Base-by-base conservation (phyloP, 2,888 invertebrate genomes). In the Fabriciana adippe region DNA sequence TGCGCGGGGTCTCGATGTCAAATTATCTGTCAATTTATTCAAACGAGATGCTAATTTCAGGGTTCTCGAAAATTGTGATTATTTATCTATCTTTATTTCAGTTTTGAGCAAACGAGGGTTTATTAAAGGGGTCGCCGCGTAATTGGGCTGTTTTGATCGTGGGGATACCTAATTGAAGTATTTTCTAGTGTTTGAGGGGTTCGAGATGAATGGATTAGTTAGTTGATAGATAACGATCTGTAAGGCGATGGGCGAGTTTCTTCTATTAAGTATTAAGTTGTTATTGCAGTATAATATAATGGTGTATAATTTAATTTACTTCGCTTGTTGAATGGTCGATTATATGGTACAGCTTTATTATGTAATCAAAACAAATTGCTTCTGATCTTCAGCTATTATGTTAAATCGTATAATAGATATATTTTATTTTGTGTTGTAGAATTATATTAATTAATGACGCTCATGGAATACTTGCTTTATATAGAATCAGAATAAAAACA, bases 111-210 rank as follows among this genome's bases (percentile, higher is more conserved):
- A 85, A 86, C 85, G 85, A 84, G 85, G 80, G 83, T 84, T 85
- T 87, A 89, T 88, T 89, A 89, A 86, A 91, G 88, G 83, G 83
- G 77, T 82, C 85, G 81, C 79, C 67, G 82, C 80, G 86, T 90
- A 90, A 91, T 91, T 90, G 90, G 89, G 81, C 87, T 89, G 90
- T 88, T 90, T 89, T 89, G 89, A 88, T 89, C 81, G 84, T 70
- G 76, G 77, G 76, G 74, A 68, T 74, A 73, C 70, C 83, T 88
- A 90, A 90, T 90, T 89, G 88, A 83, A 88, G 88, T 89, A 88
- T 88, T 89, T 86, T 87, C 85, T 84, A 81, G 78, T 83, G 86
- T 86, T 87, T 85, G 86, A 79, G 80, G 88, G 86, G 88, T 86
- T 80, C 79, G 77, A 72, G 72, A 73, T 89, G 88, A 89, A 89